These are phyloP conservation scores for Rhogogaster chlorosoma DNA, from an alignment of 2,888 invertebrate genomes.

Conservation along the genomic window DNA sequence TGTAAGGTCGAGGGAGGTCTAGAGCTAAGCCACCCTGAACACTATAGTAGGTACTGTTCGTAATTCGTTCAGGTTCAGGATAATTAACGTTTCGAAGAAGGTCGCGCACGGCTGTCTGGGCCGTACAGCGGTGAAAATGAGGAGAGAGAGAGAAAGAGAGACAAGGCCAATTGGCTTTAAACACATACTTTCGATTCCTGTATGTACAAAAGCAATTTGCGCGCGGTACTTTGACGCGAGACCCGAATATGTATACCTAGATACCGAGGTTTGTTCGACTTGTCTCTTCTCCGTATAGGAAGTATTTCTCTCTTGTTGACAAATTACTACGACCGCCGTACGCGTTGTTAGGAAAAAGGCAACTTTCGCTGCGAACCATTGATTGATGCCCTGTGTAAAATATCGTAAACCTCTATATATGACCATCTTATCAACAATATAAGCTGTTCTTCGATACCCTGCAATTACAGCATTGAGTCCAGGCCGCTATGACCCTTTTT, in stretches of 20 bases:
- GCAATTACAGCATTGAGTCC: neutral
- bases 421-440: neutral
- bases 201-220: conserved; percentile 28
- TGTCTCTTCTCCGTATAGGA: neutral
- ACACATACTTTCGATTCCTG: conserved; percentile 44
- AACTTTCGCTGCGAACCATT: conserved; percentile 17
- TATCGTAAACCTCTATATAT: neutral
- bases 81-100: conserved; percentile 34
- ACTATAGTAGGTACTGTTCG: neutral
- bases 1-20: neutral
- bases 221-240: conserved; percentile 1
- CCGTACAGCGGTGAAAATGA: neutral
- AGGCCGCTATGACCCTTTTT: neutral
- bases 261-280: neutral
- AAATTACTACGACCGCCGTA: neutral
- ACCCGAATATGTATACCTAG: conserved; percentile 5
- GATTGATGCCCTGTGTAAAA: neutral
- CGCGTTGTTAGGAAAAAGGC: neutral
- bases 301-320: neutral
- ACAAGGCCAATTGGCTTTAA: conserved; percentile 39
- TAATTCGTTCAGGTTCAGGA: conserved; percentile 26
- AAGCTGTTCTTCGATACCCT: neutral
- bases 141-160: conserved; percentile 3
- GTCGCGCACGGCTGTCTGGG: conserved; percentile 1
- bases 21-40: neutral